Conservation (phyloP, 2,888 invertebrate genomes). For the Ommatoiulus sabulosus region DNA sequence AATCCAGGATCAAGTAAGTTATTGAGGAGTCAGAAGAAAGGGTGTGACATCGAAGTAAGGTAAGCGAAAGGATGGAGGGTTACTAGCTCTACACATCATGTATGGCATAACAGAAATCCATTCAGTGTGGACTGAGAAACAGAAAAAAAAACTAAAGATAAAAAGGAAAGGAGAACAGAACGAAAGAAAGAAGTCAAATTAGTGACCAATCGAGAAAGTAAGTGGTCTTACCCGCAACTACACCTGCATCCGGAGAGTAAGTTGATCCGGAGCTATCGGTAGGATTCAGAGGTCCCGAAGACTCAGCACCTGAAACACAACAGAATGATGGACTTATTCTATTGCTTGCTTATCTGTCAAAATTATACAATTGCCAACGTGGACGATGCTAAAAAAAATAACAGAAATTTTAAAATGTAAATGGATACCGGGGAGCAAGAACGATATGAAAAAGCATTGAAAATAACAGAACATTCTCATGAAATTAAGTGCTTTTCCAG, state of each 20-base stretch:
- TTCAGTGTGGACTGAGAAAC: conserved; percentile 31
- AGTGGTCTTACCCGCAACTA: conserved; percentile 76
- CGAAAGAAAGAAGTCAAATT: conserved; percentile 29
- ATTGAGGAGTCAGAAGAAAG: conserved; percentile 25
- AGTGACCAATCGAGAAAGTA: neutral
- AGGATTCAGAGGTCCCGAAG: conserved; percentile 72
- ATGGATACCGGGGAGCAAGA: too few relatives aligned
- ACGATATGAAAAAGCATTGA: too few relatives aligned
- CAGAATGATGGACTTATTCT: neutral
- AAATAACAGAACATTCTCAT: too few relatives aligned
- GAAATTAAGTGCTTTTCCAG: too few relatives aligned
- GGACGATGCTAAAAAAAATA: too few relatives aligned
- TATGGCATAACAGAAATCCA: conserved; percentile 5
- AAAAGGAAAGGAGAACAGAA: conserved; percentile 31
- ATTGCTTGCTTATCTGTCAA: too few relatives aligned
- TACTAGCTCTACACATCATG: conserved; percentile 36
- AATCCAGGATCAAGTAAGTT: neutral
- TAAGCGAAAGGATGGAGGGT: conserved; percentile 15
- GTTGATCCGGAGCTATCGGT: conserved; percentile 80
- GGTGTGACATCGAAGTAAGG: conserved; percentile 40
- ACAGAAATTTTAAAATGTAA: too few relatives aligned
- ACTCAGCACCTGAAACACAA: conserved; percentile 51
- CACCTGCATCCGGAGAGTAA: conserved; percentile 78
- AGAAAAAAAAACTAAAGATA: conserved; percentile 17
- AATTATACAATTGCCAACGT: too few relatives aligned